Conservation (phyloP, 2,797 vertebrate species). For the Pseudochirops cupreus region DNA sequence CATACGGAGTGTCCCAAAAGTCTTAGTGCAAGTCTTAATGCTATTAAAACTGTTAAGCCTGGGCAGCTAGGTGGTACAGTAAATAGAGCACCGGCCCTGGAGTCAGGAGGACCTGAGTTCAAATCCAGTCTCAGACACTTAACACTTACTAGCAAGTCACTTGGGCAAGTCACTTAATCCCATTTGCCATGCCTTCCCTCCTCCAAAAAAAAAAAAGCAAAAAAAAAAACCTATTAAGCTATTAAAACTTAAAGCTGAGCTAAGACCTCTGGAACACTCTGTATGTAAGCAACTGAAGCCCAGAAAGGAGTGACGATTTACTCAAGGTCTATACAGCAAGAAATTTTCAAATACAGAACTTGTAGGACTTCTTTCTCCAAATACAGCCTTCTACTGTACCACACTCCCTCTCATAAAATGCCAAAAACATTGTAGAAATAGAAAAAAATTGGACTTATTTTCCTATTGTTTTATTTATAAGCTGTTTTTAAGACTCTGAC, state of each 20-base stretch:
- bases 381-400: background rate
- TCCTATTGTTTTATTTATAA: background rate
- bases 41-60: background rate
- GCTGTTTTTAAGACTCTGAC: background rate
- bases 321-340: background rate
- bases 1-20: background rate
- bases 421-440: background rate
- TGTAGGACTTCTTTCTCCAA: background rate
- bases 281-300: background rate
- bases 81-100: too few relatives aligned
- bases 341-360: background rate
- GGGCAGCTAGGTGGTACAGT: too few relatives aligned
- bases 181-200: too few relatives aligned
- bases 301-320: background rate
- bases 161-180: too few relatives aligned
- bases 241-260: background rate
- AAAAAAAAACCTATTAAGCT: background rate
- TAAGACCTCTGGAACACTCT: background rate
- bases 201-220: too few relatives aligned
- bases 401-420: background rate
- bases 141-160: too few relatives aligned
- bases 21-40: background rate
- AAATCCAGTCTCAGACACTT: too few relatives aligned
- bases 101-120: too few relatives aligned
- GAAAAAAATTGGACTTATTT: background rate